Evolutionary conservation across 2,888 invertebrate species (phyloP), one percentile per base, ranked within the genome.

Genomic region (Cylindroiulus punctatus): DNA sequence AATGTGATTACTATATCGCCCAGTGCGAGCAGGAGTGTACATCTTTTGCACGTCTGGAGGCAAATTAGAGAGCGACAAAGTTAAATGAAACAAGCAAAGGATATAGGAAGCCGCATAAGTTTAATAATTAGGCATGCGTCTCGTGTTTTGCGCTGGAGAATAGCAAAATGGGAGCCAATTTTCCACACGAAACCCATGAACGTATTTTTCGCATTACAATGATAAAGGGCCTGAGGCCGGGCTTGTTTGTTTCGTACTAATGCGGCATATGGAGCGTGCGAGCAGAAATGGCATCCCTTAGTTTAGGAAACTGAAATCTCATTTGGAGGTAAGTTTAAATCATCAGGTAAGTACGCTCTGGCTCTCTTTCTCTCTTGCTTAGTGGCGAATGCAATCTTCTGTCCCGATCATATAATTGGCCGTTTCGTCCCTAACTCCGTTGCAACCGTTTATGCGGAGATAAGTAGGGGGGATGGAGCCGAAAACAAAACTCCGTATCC

Each of bases 401-500:
- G 76, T 76, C 76, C 76, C 76, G 76, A 76, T 30, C 76, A 30
- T 30, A 30, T 76, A 76, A 76, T 76, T 76, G 76, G 76, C 76
- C 76, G 30, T 76, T 76, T 76, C 76, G 76, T 30, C 76, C 76
- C 76, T 30, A 30, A 76, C 76, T 76, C 76, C 30, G 12, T 30
- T 30, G 76, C 76, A 76, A 76, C 76, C 76, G 76, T 76, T 76
- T 76, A 76, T 30, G 22, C 76, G 76, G 30, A 76, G 76, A 76
- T 76, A 76, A 76, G 76, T 76, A 76, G 76, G 76, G 22, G 30
- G 30, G 76, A 12, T 14, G 14, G 76, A 76, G 30, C 76, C 14
- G 22, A 76, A n/a, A 76, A 76, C 76, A 76, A 76, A 76, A 76
- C 76, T 76, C 76, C 76, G 76, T 30, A 76, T 76, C 76, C 76